A percentile compares a stretch with the other conserved stretches of the same genome.
These are phyloP conservation scores for Sphecodes monilicornis DNA, from an alignment of 2,888 invertebrate species.

Conservation along the genomic window DNA sequence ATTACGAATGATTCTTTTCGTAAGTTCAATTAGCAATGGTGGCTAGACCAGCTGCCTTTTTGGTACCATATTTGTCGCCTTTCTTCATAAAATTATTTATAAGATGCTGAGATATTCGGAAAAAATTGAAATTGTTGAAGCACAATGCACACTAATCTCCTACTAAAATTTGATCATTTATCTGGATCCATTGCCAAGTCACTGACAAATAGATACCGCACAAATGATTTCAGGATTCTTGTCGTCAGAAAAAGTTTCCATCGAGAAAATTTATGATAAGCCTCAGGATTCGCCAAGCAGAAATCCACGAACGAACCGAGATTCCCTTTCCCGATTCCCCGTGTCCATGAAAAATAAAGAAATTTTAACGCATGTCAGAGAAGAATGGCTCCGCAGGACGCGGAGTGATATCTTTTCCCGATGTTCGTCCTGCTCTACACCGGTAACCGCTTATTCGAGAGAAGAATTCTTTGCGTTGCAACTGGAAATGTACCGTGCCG, in stretches of 20 bases:
- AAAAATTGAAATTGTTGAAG: background rate
- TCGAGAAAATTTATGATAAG: background rate
- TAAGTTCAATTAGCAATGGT: too few species aligned
- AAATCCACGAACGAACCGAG: background rate
- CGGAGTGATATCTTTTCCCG: constrained; percentile 18
- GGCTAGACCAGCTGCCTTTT: too few species aligned
- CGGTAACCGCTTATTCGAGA: constrained; percentile 10
- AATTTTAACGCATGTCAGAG: constrained; percentile 28
- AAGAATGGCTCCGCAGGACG: constrained; percentile 14
- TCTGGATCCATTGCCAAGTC: background rate
- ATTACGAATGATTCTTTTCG: too few species aligned
- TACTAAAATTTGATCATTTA: background rate
- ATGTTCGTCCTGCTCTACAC: background rate
- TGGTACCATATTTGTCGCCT: too few species aligned
- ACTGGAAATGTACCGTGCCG: constrained; percentile 35
- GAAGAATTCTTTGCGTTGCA: constrained; percentile 37
- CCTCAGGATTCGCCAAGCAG: background rate
- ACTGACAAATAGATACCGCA: background rate
- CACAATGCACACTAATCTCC: background rate
- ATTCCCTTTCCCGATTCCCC: background rate
- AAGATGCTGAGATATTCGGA: too few species aligned
- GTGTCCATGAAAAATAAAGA: constrained; percentile 15
- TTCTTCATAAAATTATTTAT: too few species aligned
- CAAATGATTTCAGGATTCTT: background rate
- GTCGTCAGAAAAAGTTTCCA: background rate